Evolutionary conservation across 2,113 vertebrate genomes (phyloP).

Genomic region (Pipra filicauda): DNA sequence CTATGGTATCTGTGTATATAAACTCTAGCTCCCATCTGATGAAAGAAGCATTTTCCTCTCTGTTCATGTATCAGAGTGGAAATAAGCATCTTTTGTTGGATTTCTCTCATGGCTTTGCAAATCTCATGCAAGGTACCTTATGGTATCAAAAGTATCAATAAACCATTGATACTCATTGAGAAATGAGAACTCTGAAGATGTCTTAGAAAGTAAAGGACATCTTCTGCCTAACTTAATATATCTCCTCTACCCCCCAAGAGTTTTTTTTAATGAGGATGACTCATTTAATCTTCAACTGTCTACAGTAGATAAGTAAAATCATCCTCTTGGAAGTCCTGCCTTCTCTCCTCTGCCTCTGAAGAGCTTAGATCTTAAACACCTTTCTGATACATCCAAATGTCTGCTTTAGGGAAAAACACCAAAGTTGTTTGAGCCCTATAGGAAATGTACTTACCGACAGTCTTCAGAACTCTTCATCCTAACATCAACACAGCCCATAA

Average conservation of each 20-base stretch:
- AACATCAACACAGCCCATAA: background rate
- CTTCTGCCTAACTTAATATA: background rate
- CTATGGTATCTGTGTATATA: background rate
- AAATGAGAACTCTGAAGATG: background rate
- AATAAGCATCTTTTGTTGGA: background rate
- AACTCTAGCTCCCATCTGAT: background rate
- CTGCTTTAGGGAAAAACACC: background rate
- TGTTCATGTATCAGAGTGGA: background rate
- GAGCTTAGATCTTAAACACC: background rate
- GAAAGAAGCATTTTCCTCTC: background rate
- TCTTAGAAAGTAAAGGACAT: background rate
- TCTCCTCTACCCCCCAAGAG: rapidly evolving
- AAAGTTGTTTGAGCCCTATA: background rate
- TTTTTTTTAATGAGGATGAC: background rate
- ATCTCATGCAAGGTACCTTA: background rate
- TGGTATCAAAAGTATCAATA: background rate
- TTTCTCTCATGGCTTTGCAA: background rate
- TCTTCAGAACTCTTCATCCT: background rate
- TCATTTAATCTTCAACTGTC: background rate
- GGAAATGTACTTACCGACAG: background rate
- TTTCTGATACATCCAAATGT: background rate
- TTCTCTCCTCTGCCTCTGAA: background rate
- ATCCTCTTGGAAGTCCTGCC: background rate
- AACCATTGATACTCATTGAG: background rate
- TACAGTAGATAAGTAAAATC: background rate